Evolutionary conservation across 2,113 vertebrate species (phyloP), one percentile per base, ranked within the genome.

Genomic region (Corythornis cristatus): DNA sequence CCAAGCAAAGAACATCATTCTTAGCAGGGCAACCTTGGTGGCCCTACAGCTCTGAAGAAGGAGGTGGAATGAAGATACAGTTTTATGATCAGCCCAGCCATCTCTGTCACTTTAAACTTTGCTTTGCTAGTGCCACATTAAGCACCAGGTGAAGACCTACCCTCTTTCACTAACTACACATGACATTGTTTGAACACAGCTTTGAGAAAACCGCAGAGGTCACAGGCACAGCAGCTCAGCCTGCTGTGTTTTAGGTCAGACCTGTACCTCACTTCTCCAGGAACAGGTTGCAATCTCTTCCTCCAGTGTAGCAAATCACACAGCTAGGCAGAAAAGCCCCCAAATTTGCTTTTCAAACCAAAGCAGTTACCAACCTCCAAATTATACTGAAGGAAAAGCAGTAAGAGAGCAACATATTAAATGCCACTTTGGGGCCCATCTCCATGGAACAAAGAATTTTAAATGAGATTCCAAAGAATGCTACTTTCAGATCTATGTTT

Each of bases 81-180:
- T 26, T 9, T 18, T 22, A 53, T 6, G 21, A 35, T n/a, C 16
- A 8, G 50, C 67, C 31, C 0, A 1, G 73, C 43, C 53, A 7
- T 35, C 45, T 50, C 61, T 57, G 58, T 43, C 23, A 51, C 58
- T 74, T 56, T 65, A 88, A 92, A 76, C 28, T 33, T 50, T 57
- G 54, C 70, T 77, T 67, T 54, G 51, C 37, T 23, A 53, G 29
- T 48, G 77, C 86, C 73, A 86, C 67, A 22, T 66, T 37, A 88
- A 90, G 73, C 53, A 43, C 56, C 18, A 9, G 40, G 31, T 8
- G 70, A 80, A 81, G 43, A 92, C 42, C 51, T 20, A 21, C n/a
- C 50, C 40, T 91, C 53, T 56, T 46, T 23, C 29, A 72, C 42
- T 46, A 73, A 83, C 6, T 67, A 85, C 87, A 87, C 40, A 9